These are phyloP conservation scores for Charina bottae DNA, from an alignment of 2,113 vertebrate species.

Conservation along the genomic window DNA sequence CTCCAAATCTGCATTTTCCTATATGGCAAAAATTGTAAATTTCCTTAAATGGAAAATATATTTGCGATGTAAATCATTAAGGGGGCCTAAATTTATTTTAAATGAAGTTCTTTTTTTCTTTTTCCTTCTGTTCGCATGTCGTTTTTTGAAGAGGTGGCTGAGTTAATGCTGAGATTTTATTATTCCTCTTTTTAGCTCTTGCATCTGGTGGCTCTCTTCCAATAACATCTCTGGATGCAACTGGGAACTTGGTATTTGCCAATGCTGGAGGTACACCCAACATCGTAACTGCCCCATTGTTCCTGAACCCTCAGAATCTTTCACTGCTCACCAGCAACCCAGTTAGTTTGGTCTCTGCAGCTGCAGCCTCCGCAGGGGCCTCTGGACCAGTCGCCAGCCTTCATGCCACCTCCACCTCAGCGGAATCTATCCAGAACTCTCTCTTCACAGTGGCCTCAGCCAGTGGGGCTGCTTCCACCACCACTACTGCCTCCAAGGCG, in stretches of 20 bases:
- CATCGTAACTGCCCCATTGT: conserved; percentile 95
- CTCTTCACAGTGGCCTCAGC: conserved; percentile 86
- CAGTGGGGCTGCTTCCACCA: conserved; percentile 83
- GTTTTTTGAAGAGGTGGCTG: neutral
- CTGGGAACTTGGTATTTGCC: conserved; percentile 94
- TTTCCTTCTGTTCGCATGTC: neutral
- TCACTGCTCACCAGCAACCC: conserved; percentile 99
- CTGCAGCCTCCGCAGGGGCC: conserved; percentile 79
- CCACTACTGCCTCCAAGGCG: conserved; percentile 97
- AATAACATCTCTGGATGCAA: conserved; percentile 94
- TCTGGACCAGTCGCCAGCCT: conserved; percentile 86
- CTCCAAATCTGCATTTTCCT: neutral
- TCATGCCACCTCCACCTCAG: conserved; percentile 83
- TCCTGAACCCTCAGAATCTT: conserved; percentile 98
- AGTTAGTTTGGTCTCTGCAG: conserved; percentile 93
- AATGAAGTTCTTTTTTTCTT: neutral
- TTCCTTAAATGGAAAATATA: neutral
- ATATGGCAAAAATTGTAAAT: neutral
- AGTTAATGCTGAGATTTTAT: conserved; percentile 45
- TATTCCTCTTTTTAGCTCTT: conserved; percentile 80
- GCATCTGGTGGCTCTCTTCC: conserved; percentile 94
- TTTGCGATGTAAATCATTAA: neutral
- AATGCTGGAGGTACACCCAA: conserved; percentile 87
- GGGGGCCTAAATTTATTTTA: neutral
- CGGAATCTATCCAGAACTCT: conserved; percentile 87